Evolutionary conservation across 2,888 invertebrate genomes (phyloP).

Genomic region (Limnephilus auricula): DNA sequence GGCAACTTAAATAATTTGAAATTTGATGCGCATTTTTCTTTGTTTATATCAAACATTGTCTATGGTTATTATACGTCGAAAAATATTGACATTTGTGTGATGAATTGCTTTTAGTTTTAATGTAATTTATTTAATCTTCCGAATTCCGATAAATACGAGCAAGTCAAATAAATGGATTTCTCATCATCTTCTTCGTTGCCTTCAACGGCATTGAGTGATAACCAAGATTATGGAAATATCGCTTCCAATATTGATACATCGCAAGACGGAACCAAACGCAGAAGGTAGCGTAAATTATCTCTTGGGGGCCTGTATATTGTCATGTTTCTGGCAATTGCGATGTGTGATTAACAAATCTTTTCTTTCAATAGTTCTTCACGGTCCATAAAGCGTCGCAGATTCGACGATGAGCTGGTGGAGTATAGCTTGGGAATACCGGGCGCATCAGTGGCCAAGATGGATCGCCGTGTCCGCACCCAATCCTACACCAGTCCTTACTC

Average conservation of each 20-base stretch:
- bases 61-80: background rate
- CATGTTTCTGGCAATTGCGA: background rate
- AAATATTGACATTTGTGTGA: background rate
- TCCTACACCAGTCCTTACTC: slow-evolving; percentile 77
- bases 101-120: background rate
- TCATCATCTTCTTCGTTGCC: slow-evolving; percentile 74
- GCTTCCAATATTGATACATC: slow-evolving; percentile 71
- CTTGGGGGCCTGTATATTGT: background rate
- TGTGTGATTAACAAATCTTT: slow-evolving; percentile 67
- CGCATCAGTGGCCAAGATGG: slow-evolving; percentile 73
- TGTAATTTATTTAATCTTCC: background rate
- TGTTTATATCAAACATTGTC: background rate
- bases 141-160: background rate
- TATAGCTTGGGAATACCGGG: slow-evolving; percentile 87
- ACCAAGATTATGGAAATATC: slow-evolving; percentile 73
- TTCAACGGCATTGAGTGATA: slow-evolving; percentile 68
- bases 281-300: slow-evolving; percentile 71
- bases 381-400: slow-evolving; percentile 95
- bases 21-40: background rate
- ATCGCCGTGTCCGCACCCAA: slow-evolving; percentile 75
- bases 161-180: slow-evolving; percentile 72
- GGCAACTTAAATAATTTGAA: background rate
- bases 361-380: slow-evolving; percentile 86
- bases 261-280: slow-evolving; percentile 75
- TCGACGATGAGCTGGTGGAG: slow-evolving; percentile 98